Base-by-base conservation (phyloP, 2,888 invertebrate species). In the Theodoxus fluviatilis region DNA sequence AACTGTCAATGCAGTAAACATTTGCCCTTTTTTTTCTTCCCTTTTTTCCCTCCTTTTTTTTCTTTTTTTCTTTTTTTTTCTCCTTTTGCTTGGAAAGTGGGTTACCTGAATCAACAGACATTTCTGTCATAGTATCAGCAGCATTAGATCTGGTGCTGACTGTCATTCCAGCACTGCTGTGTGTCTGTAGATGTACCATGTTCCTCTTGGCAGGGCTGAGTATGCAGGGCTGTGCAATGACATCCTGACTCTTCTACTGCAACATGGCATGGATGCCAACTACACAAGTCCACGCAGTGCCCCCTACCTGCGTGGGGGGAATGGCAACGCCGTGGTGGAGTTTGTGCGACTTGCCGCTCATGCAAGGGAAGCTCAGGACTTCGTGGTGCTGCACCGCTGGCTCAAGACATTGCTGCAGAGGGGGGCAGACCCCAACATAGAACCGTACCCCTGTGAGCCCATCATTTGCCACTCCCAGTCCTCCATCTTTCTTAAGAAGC, bases 341-440 rank as follows among this genome's bases (percentile, higher is more conserved):
- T 90, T 89, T 73, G 86, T 89, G 73, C 87, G 87, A 74, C 84
- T 93, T 90, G 91, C 92, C 63, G 91, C 91, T 81, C 91, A 91
- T 82, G 92, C 92, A 40, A 88, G 92, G 55, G 90, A 90, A 71
- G 90, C 91, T 70, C 88, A 89, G 67, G 93, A 93, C 83, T 90
- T 93, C 80, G 89, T 90, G 75, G 91, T 91, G 83, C 91, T 93
- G 69, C 91, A 92, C 82, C 91, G 91, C 80, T 89, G 93, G 79
- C 91, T 92, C 3, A 86, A 91, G 73, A 92, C 92, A 0, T 89
- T 93, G 25, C 90, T 93, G 63, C 92, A 92, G 84, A 92, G 92
- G 82, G 93, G 93, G 67, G 93, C 92, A 55, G 91, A 93, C 88
- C 92, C 93, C 22, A 91, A 92, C 81, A 88, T 92, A 70, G 90